Evolutionary conservation across 1,140 invertebrate genomes (phyloP), one percentile per base, ranked within the genome.

Genomic region (Diploscapter pachys): DNA sequence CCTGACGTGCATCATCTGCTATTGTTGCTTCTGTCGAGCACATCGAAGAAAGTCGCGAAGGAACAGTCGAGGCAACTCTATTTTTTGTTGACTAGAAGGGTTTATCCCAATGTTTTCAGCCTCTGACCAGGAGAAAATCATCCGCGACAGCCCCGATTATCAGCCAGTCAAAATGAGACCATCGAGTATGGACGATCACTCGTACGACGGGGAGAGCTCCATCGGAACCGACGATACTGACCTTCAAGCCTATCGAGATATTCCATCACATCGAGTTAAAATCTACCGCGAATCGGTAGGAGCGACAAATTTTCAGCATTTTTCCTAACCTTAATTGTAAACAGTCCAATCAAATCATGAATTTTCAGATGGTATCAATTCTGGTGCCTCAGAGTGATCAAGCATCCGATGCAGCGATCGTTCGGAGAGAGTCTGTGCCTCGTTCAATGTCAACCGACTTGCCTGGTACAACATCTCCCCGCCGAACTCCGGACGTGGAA

Each of bases 181-280:
- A 53, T 13, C 48, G 8, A 73, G 72, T 63, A 31, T 31, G 31
- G 13, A 49, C 54, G 61, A 52, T 54, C n/a, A 52, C 5, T 68
- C 63, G 11, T 49, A 57, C 50, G 65, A 74, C 56, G 73, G 70
- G 13, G 72, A 73, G 56, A 64, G 55, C 64, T 74, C 73, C 11
- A 69, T 74, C 53, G 73, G 73, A 52, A 74, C 73, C 6, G 73
- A 74, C 54, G 73, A 74, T 48, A 74, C 73, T n/a, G 73, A 74
- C 64, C 53, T 74, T 51, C 63, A 74, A 8, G 73, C 73, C 4
- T 74, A 74, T 11, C 4, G 73, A 69, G 73, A 74, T 63, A 74
- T 74, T 63, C 73, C 73, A n/a, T 68, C 64, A 31, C 73, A 74
- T 56, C 4, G 73, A 57, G 73, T 74, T 50, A 74, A 74, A 49